phyloP scores from a whole-genome alignment of 2,797 vertebrate genomes.

The Apogon hyalosoma region DNA sequence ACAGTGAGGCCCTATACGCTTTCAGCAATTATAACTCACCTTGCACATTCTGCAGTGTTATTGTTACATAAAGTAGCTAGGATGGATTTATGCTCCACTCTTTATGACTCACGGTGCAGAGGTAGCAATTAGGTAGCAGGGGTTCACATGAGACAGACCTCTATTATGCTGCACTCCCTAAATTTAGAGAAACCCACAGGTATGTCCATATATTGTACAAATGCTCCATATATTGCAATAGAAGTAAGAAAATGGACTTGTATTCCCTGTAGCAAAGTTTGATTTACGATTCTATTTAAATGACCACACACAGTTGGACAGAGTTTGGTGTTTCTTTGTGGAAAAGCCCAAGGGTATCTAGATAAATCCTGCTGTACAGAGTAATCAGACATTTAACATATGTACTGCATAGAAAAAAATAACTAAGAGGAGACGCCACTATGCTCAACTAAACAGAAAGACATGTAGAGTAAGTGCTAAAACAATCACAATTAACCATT shows the following conservation, averaged over 20 bases:
- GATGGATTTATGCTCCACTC: conserved; percentile 18
- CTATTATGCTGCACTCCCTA: conserved; percentile 42
- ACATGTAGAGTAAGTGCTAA: neutral
- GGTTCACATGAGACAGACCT: conserved; percentile 46
- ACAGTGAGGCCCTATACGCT: conserved; percentile 15
- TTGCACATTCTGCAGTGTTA: conserved; percentile 26
- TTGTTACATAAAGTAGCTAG: conserved; percentile 35
- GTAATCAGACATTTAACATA: conserved; percentile 59
- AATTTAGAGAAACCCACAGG: conserved; percentile 61
- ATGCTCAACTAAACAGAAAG: conserved; percentile 8
- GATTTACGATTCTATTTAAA: conserved; percentile 78
- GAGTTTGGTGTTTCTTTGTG: conserved; percentile 54
- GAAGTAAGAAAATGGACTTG: conserved; percentile 62
- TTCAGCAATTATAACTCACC: conserved; percentile 13
- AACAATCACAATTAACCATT: no score
- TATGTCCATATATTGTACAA: conserved; percentile 61
- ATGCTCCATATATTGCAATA: conserved; percentile 56
- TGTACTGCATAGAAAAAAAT: conserved; percentile 6
- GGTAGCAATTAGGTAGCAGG: conserved; percentile 44
- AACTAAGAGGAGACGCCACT: neutral
- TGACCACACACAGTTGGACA: conserved; percentile 54
- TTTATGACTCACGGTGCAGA: conserved; percentile 33
- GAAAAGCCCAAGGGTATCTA: conserved; percentile 54
- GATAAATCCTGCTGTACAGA: conserved; percentile 58
- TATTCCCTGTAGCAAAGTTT: conserved; percentile 63